Conservation (phyloP, 2,888 invertebrate species). For the Eupithecia exiguata region DNA sequence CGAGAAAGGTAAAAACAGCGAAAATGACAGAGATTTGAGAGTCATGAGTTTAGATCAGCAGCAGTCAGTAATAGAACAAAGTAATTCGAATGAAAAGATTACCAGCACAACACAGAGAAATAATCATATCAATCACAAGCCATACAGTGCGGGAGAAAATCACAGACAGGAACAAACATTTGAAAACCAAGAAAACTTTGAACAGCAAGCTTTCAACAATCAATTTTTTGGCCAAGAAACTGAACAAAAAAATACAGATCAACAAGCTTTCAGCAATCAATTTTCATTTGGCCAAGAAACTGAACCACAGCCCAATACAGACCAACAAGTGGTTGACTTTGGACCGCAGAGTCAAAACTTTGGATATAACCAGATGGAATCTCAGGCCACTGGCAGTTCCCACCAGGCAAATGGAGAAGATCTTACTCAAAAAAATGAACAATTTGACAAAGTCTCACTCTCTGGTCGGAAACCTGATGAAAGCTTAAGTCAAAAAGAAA, state of each 20-base stretch:
- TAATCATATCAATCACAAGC: slow-evolving; percentile 19
- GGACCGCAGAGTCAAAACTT: slow-evolving; percentile 39
- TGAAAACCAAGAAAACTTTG: slow-evolving; percentile 20
- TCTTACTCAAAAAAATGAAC: slow-evolving; percentile 33
- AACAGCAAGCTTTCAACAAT: slow-evolving; percentile 32
- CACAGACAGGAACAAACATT: slow-evolving; percentile 13
- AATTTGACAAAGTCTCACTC: slow-evolving; percentile 32
- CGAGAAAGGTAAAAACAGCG: background rate
- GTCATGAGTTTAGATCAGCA: slow-evolving; percentile 40
- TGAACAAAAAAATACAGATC: slow-evolving; percentile 39
- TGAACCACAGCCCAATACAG: slow-evolving; percentile 39
- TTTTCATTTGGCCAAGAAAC: slow-evolving; percentile 33
- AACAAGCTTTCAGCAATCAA: slow-evolving; percentile 31
- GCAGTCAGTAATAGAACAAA: slow-evolving; percentile 24
- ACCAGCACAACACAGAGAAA: slow-evolving; percentile 25
- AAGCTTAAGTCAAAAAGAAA: slow-evolving; percentile 36
- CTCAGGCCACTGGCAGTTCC: background rate
- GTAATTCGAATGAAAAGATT: slow-evolving; percentile 12
- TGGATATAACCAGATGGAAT: slow-evolving; percentile 41
- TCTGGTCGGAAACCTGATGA: slow-evolving; percentile 23
- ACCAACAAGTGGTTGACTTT: slow-evolving; percentile 42
- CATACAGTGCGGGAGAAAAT: slow-evolving; percentile 14
- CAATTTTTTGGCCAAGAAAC: slow-evolving; percentile 35
- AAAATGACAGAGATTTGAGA: slow-evolving; percentile 24
- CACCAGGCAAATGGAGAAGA: slow-evolving; percentile 17